Base-by-base conservation (phyloP, 2,888 invertebrate species). In the Tuberolachnus salignus region DNA sequence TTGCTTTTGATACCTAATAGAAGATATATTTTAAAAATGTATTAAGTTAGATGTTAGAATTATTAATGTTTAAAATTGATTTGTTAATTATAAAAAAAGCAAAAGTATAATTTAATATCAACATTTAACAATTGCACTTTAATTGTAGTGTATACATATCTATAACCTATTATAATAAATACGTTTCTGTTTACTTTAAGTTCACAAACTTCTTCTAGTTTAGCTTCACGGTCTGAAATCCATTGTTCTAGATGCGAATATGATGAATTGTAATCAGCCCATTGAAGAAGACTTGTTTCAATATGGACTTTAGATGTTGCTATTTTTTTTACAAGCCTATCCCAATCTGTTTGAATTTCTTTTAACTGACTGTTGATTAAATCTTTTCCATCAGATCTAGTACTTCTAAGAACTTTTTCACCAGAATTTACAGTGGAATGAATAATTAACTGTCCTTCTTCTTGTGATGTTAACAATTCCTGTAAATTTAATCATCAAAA, bases 261-360 rank as follows among this genome's bases (percentile, higher is more conserved):
- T 80, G 95, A 95, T 75, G 95, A 95, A 85, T 94, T 95, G 85
- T 96, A 97, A 85, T 97, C 95, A 10, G 95, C 95, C 97, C 97
- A 97, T 89, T 97, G 96, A 57, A 97, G 87, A 16, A 96, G 87
- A 83, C 92, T 92, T 0, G 95, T 95, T 86, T 97, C 97, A 53
- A 97, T 86, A 83, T 94, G 92, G 16, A 95, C 95, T 86, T 96
- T 96, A 0, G 94, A 93, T 0, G 93, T 94, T 0, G 94, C 93
- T 89, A 96, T 92, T 86, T 95, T 95, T 86, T 94, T 94, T 0
- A 95, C 92, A 14, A 95, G 87, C 81, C 94, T 89, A 84, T 96
- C 95, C 96, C 97, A 97, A 83, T 97, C 95, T 80, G 89, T 92
- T 86, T 96, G 95, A 46, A 97, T 88, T 84, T 95, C 94, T 85